Evolutionary conservation across 2,113 vertebrate genomes (phyloP).

Genomic region (Oriolus oriolus): DNA sequence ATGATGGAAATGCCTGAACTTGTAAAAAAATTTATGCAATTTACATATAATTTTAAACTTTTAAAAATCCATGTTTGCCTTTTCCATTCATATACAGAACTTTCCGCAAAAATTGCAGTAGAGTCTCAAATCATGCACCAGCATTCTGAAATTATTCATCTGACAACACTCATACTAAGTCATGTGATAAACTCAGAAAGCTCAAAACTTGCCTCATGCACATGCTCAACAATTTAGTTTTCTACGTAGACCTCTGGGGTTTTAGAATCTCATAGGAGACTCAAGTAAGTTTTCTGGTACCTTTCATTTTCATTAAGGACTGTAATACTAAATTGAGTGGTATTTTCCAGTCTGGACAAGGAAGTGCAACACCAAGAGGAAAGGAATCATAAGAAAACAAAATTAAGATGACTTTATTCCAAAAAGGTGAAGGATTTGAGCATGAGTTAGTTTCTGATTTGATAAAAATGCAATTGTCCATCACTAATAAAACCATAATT

Average conservation of each 20-base stretch:
- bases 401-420: neutral
- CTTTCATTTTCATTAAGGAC: neutral
- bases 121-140: neutral
- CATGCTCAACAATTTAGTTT: neutral
- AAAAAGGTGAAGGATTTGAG: neutral
- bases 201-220: neutral
- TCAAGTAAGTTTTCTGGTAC: neutral
- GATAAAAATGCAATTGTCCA: neutral
- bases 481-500: neutral
- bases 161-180: neutral
- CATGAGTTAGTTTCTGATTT: neutral
- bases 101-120: neutral
- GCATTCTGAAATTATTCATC: neutral
- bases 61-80: neutral
- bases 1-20: neutral
- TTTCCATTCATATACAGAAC: neutral
- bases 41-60: neutral
- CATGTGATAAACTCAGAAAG: neutral
- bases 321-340: neutral
- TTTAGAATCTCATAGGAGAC: neutral
- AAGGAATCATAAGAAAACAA: neutral
- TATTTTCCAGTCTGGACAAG: neutral
- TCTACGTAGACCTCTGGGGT: neutral
- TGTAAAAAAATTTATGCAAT: neutral
- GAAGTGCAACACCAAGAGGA: neutral